Base-by-base conservation (phyloP, 1,140 invertebrate species). In the Heliconius hermathena region DNA sequence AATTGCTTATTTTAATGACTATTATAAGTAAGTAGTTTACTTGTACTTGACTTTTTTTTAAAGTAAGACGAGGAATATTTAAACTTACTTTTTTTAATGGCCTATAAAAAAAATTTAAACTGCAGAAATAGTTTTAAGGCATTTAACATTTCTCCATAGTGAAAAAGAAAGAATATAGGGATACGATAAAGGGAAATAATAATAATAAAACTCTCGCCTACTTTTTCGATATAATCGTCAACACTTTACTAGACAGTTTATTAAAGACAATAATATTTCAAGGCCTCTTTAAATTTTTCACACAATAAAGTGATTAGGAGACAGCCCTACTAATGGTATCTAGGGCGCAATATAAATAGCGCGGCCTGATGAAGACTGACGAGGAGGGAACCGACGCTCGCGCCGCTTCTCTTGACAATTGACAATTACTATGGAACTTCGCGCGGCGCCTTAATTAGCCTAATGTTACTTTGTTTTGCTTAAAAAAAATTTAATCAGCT, bases 291-390 rank as follows among this genome's bases (percentile, higher is more conserved):
- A 72, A n/a, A n/a, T 38, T n/a, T 41, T 36, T 72, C 33, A n/a
- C 26, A 66, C 26, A 72, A 38, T 20, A 72, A 38, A 72, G 18
- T 72, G n/a, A 72, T 72, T 72, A 72, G 22, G 70, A 73, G 80
- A 79, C 88, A 90, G 77, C 88, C 88, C 89, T 90, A 83, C 80
- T 80, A 77, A 71, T 71, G 54, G 83, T 86, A 90, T 89, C 73
- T 90, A 89, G 88, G 88, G 83, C 89, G 83, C 76, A 77, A 82
- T 87, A 88, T 89, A 89, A 90, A 91, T 92, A 89, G 84, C 84
- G 81, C 82, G 81, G 81, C 70, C 54, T 86, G 84, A 85, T 90
- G 88, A 90, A 89, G 88, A 89, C 79, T 89, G 89, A 90, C 89
- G 87, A 86, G 81, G 73, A 84, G 89, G 90, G 88, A 88, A 87